Evolutionary conservation across 1,140 invertebrate species (phyloP), one percentile per base, ranked within the genome.

Genomic region (Sogatella furcifera): DNA sequence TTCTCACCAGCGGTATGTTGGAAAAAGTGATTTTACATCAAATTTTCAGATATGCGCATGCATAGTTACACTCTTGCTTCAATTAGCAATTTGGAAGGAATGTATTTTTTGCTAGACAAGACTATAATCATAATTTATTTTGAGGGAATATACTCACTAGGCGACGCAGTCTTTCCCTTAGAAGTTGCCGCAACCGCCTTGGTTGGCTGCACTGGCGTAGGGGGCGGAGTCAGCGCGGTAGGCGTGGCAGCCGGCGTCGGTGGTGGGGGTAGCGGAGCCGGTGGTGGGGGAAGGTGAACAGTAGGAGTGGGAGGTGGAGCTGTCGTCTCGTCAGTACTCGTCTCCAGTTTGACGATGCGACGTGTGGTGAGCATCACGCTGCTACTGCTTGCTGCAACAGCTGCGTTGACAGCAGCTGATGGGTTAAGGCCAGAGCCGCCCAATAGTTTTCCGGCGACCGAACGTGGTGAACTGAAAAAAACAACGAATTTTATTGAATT

Each of bases 341-440:
- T 64, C 15, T 76, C 75, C 0, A 69, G 34, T 67, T 77, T 77
- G 5, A 49, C 15, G 21, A 74, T 69, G 15, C 73, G 69, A 55
- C 75, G 75, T 44, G 74, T 75, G 5, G 69, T 66, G 0, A 68
- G 57, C 19, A 70, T 65, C 1, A 71, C 52, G 8, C 73, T 38
- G 34, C 34, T 38, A 13, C 73, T 38, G 34, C 34, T 38, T 2
- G 34, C 34, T 38, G 34, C 24, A 2, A 10, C 34, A 38, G 34
- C 3, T 10, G 34, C 2, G 11, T 13, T 38, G 9, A 38, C 24
- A 6, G n/a, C n/a, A 54, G 21, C n/a, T 54, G n/a, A n/a, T n/a
- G 15, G 41, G 31, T 21, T 58, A 6, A 31, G 70, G n/a, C 69
- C 58, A 0, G 68, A 41, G 0, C 66, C 64, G 5, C 19, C 38